Percentiles rank a stretch among this genome's conserved stretches.
Evolutionary conservation across 2,888 invertebrate species (phyloP).

Genomic region (Trilocha varians): DNA sequence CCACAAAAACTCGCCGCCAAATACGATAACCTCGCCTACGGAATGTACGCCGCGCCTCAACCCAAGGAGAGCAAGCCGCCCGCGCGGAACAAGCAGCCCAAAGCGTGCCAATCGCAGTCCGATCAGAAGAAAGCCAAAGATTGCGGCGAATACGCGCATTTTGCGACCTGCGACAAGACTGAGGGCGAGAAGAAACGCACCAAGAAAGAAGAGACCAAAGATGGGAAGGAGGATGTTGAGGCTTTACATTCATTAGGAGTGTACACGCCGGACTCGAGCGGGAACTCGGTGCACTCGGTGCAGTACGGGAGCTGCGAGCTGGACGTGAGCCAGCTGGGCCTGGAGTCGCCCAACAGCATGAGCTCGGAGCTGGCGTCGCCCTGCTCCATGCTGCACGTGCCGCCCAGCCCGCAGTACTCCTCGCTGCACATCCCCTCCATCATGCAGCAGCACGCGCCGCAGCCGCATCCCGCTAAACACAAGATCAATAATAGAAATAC

Average conservation of each 20-base stretch:
- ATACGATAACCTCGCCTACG: conserved; percentile 61
- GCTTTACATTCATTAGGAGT: conserved; percentile 88
- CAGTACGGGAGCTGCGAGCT: conserved; percentile 86
- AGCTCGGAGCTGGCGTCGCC: conserved; percentile 88
- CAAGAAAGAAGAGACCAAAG: conserved; percentile 55
- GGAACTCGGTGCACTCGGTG: conserved; percentile 86
- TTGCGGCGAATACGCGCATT: background rate
- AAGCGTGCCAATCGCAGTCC: conserved; percentile 62
- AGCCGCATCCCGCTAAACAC: conserved; percentile 44
- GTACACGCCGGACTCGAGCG: conserved; percentile 88
- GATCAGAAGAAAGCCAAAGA: conserved; percentile 40
- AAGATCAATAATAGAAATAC: conserved; percentile 59
- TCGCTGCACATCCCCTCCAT: conserved; percentile 65
- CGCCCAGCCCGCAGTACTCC: conserved; percentile 74
- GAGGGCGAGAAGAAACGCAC: conserved; percentile 49
- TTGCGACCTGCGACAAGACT: conserved; percentile 33
- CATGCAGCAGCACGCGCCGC: conserved; percentile 66
- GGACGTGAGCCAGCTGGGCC: conserved; percentile 86
- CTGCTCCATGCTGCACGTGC: conserved; percentile 79
- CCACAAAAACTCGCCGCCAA: conserved; percentile 73
- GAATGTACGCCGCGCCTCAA: conserved; percentile 54
- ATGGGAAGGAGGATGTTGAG: conserved; percentile 56
- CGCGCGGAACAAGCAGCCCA: conserved; percentile 40
- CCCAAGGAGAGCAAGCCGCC: conserved; percentile 58
- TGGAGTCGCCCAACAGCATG: conserved; percentile 92